Evolutionary conservation across 2,113 vertebrate genomes (phyloP), one percentile per base, ranked within the genome.

Genomic region (Psilopsiagon aymara): DNA sequence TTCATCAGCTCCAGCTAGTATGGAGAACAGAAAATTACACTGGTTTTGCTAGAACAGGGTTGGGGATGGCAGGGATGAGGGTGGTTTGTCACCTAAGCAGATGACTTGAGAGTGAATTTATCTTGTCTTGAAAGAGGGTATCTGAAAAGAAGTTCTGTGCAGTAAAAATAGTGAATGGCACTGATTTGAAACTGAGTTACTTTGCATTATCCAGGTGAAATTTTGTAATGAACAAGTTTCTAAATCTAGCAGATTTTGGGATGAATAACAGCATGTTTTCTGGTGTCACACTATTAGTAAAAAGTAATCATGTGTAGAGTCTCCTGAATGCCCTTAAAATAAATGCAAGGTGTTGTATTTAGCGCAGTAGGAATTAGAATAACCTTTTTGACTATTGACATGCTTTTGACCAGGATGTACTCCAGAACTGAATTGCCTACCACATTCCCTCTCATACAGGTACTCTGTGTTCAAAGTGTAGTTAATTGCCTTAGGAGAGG

Each of bases 341-440:
- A 73, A 60, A 29, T 3, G 0, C 41, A 20, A 47, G 17, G 4
- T 59, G 27, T 1, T 73, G 16, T 53, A 57, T 0, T 1, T 63
- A 66, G 37, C 76, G 12, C 46, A 47, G 49, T 27, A 55, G 33
- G 27, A 81, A 67, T 57, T 57, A 31, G 35, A 51, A 70, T 11
- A 51, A 51, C 63, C 21, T 69, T 53, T 39, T 47, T n/a, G 33
- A 24, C 31, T 51, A 11, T 39, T 70, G 17, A 13, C 37, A n/a
- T 8, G 5, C 44, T 83, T 63, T 78, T 86, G 63, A 17, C 47
- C 29, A 68, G 43, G 19, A 59, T 43, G 37, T 62, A 10, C 28
- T 90, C 28, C 51, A 86, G 37, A 93, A 70, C 23, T 33, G 39
- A 53, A 27, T 13, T 43, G 9, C 28, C 6, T 21, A 2, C 43